Evolutionary conservation across 1,140 invertebrate genomes (phyloP).

Genomic region (Sesamia nonagrioides): DNA sequence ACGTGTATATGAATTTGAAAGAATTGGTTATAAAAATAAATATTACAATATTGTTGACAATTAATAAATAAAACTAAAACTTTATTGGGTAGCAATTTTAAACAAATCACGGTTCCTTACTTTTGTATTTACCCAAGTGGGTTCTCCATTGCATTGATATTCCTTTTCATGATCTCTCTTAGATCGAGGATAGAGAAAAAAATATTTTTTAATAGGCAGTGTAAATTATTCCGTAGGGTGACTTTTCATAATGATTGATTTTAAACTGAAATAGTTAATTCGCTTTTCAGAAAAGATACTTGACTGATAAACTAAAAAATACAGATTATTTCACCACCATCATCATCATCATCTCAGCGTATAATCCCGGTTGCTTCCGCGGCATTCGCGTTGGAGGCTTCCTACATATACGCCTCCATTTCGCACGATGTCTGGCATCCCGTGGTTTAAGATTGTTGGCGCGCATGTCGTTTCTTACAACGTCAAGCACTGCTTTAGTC

Average conservation of each 20-base stretch:
- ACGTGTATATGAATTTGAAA: too few relatives aligned
- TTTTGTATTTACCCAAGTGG: not conserved
- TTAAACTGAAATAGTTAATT: not conserved
- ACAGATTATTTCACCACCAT: too few relatives aligned
- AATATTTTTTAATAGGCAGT: not conserved
- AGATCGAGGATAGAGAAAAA: not conserved
- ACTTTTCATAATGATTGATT: not conserved
- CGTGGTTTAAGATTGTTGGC: too few relatives aligned
- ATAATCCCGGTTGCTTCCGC: too few relatives aligned
- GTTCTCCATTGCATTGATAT: conserved; percentile 2
- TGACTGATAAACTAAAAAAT: too few relatives aligned
- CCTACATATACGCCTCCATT: too few relatives aligned
- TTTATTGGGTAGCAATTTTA: conserved; percentile 22
- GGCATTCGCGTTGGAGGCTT: too few relatives aligned
- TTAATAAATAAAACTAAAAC: conserved; percentile 46
- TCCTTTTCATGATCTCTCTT: not conserved
- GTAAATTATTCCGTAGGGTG: not conserved
- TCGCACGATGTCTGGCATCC: too few relatives aligned
- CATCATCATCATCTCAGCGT: too few relatives aligned
- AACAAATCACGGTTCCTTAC: not conserved
- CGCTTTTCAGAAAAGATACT: not conserved
- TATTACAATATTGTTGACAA: conserved; percentile 40
- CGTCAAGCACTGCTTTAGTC: too few relatives aligned
- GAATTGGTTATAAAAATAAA: too few relatives aligned
- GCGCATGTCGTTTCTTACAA: too few relatives aligned